Evolutionary conservation across 2,797 vertebrate genomes (phyloP), one percentile per base, ranked within the genome.

Genomic region (Chrysocyon brachyurus): DNA sequence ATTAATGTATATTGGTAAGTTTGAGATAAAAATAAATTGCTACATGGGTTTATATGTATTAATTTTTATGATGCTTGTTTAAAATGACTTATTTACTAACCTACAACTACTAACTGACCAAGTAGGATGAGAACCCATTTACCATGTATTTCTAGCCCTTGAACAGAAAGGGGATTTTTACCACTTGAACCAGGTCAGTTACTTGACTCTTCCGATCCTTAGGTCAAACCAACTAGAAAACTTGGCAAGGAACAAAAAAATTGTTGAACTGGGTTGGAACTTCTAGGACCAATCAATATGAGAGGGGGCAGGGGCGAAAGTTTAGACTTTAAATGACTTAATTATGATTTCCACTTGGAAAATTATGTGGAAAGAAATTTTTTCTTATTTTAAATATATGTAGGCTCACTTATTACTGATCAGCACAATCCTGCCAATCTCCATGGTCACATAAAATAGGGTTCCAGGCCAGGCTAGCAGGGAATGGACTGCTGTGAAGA

Each of bases 21-120:
- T 96, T 91, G 84, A 96, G 88, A 31, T 70, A 73, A 88, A 97
- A 97, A 94, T 77, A 85, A 90, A 90, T 85, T 94, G 49, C 88
- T 77, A 49, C 31, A 49, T 73, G 77, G 17, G 15, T 90, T 83
- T 96, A 22, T 75, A 72, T 46, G 40, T 66, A 46, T 52, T 61
- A 66, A 78, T 84, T 95, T 96, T 95, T 83, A 72, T 68, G 59
- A 82, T 31, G 14, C 7, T 75, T 16, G 46, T 33, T 96, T 97
- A 26, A 95, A 84, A 87, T 49, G 12, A 88, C 72, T 73, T 92
- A 21, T 91, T 97, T 77, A 82, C 85, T 97, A 90, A 95, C 40
- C 12, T 63, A n/a, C 14, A 93, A 19, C 19, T 19, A 36, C 28
- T 36, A 75, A 66, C 46, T 94, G 73, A 73, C n/a, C 63, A 96